phyloP scores from a whole-genome alignment of 2,797 vertebrate genomes.

The Hapalemur alaotrensis region DNA sequence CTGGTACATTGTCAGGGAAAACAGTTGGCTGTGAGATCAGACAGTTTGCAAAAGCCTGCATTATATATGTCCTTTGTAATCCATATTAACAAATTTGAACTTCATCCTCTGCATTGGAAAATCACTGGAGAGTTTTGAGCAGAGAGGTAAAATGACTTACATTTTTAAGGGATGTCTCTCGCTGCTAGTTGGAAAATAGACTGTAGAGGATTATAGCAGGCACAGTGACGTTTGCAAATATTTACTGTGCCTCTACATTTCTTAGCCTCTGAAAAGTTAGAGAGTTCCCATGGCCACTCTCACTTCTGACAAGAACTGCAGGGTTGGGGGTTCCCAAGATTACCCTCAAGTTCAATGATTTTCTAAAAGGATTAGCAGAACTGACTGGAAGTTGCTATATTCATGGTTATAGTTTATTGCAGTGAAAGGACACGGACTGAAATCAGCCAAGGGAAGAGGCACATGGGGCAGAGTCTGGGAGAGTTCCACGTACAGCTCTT shows the following conservation, averaged over 20 bases:
- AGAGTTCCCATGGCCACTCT: not conserved
- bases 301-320: not conserved
- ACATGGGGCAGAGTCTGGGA: not conserved
- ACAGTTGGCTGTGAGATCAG: not conserved
- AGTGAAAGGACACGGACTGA: not conserved
- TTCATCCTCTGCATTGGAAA: not conserved
- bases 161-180: not conserved
- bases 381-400: not conserved
- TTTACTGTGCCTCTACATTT: not conserved
- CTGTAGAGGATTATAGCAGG: not conserved
- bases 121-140: not conserved
- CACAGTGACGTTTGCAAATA: not conserved
- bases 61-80: not conserved
- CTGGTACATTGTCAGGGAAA: not conserved
- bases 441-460: not conserved
- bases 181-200: not conserved
- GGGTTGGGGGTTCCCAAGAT: not conserved
- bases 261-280: not conserved
- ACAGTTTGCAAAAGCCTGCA: not conserved
- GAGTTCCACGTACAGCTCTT: not conserved
- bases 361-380: not conserved
- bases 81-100: not conserved
- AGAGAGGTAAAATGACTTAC: constrained; percentile 7
- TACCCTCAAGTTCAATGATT: not conserved
- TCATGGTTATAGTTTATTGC: not conserved